A percentile compares a stretch with the other conserved stretches of the same genome.
phyloP scores from a whole-genome alignment of 2,113 vertebrate genomes.

The Pelecanus crispus region DNA sequence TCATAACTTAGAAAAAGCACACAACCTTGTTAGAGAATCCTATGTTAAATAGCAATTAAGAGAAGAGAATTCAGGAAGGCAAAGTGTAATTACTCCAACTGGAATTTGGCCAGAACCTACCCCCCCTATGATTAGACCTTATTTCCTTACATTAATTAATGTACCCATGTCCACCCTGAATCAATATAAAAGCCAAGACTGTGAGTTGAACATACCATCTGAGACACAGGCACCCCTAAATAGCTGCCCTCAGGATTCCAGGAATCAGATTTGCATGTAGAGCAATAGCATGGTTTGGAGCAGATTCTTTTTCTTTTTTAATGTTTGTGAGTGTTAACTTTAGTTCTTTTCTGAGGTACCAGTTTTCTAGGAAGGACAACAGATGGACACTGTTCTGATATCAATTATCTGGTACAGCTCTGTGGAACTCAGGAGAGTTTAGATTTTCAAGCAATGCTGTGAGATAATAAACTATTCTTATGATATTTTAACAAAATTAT shows the following conservation, averaged over 20 bases:
- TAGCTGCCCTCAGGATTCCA: neutral
- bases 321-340: neutral
- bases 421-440: neutral
- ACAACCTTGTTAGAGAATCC: neutral
- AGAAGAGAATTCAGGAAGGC: neutral
- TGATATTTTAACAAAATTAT: neutral
- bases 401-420: neutral
- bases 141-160: neutral
- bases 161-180: neutral
- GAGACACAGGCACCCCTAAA: neutral
- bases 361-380: neutral
- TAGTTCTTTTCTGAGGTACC: neutral
- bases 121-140: neutral
- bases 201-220: neutral
- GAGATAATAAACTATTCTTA: conserved; percentile 8
- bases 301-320: neutral
- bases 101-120: neutral
- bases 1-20: neutral
- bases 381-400: neutral
- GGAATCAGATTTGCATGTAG: neutral
- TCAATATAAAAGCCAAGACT: neutral
- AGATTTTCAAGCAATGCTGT: conserved; percentile 8
- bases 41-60: neutral
- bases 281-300: neutral
- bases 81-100: neutral